These are phyloP conservation scores for Phataginus tricuspis DNA, from an alignment of 2,797 vertebrate genomes.

Conservation along the genomic window DNA sequence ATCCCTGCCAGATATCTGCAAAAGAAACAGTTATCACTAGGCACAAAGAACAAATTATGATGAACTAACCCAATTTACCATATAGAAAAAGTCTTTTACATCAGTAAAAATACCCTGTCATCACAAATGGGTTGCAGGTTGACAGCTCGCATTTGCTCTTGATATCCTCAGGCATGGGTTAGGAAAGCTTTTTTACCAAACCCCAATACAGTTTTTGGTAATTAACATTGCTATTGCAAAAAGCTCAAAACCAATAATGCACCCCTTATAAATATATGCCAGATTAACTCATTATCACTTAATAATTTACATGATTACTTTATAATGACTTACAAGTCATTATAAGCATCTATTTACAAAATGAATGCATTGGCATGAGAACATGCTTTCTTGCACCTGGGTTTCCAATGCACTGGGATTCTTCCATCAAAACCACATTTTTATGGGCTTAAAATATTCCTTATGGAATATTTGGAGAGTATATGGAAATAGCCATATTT, in stretches of 20 bases:
- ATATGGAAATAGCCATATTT: slow-evolving; percentile 21
- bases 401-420: slow-evolving; percentile 78
- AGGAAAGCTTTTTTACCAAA: neutral
- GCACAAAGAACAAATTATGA: slow-evolving; percentile 15
- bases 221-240: slow-evolving; percentile 42
- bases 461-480: neutral
- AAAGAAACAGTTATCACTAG: neutral
- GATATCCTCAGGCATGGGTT: neutral
- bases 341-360: slow-evolving; percentile 71
- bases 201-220: slow-evolving; percentile 24
- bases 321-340: slow-evolving; percentile 79
- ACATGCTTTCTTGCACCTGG: slow-evolving; percentile 68
- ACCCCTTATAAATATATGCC: slow-evolving; percentile 23
- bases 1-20: neutral
- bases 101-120: neutral
- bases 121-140: neutral
- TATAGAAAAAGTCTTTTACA: neutral
- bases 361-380: slow-evolving; percentile 66
- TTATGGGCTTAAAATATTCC: slow-evolving; percentile 40
- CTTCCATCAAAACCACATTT: slow-evolving; percentile 78
- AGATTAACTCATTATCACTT: slow-evolving; percentile 73
- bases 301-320: slow-evolving; percentile 81
- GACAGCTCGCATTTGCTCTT: neutral
- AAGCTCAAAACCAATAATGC: slow-evolving; percentile 25
- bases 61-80: slow-evolving; percentile 4